A percentile compares a stretch with the other conserved stretches of the same genome.
Conservation (phyloP, 2,113 vertebrate genomes). For the Gymnogyps californianus region DNA sequence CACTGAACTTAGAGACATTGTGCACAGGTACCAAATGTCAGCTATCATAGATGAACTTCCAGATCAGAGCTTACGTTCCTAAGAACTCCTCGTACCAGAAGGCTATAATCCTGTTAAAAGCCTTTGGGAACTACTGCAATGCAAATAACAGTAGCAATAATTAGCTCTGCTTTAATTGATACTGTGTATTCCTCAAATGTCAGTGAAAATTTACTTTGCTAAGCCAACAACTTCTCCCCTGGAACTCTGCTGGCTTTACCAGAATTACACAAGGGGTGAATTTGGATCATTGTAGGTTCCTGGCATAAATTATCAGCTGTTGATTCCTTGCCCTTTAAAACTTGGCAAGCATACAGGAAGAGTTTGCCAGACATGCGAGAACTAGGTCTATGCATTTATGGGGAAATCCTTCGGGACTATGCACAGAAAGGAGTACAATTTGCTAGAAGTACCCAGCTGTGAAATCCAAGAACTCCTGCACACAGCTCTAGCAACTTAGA, state of each 20-base stretch:
- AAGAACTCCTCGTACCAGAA: constrained; percentile 2
- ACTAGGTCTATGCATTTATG: constrained; percentile 41
- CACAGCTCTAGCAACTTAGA: not conserved
- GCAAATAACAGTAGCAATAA: constrained; percentile 68
- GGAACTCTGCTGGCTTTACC: constrained; percentile 54
- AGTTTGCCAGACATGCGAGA: constrained; percentile 56
- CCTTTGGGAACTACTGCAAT: constrained; percentile 44
- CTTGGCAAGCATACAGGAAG: constrained; percentile 49
- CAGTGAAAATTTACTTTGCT: constrained; percentile 59
- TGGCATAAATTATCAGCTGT: constrained; percentile 58
- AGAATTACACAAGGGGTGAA: constrained; percentile 50
- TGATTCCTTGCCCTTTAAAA: constrained; percentile 60
- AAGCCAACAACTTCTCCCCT: constrained; percentile 54
- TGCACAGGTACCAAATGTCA: not conserved
- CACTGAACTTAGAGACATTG: not conserved
- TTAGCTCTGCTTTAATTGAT: constrained; percentile 65
- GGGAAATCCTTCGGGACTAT: not conserved
- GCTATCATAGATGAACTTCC: not conserved
- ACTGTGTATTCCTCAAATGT: constrained; percentile 59
- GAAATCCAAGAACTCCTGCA: constrained; percentile 44
- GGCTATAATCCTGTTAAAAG: constrained; percentile 39
- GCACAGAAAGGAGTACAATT: constrained; percentile 47
- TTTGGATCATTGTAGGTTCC: constrained; percentile 53
- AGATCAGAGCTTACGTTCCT: not conserved
- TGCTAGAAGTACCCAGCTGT: constrained; percentile 47